A percentile compares a stretch with the other conserved stretches of the same genome.
Evolutionary conservation across 2,113 vertebrate genomes (phyloP).

Genomic region (Mus spicilegus): DNA sequence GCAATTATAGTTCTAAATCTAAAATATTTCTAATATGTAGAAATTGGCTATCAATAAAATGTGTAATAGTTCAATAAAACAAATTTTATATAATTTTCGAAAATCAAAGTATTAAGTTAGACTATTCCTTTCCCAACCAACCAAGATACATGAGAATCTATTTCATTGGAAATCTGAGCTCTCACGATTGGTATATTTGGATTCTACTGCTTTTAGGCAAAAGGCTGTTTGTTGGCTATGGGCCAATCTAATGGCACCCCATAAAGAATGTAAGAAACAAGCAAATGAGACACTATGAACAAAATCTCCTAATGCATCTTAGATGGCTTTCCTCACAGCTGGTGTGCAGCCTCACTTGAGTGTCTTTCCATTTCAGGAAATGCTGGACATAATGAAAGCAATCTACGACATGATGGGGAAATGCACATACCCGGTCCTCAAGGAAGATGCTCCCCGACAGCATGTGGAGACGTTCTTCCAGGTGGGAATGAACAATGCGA

Average conservation of each 20-base stretch:
- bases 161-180: slow-evolving; percentile 1
- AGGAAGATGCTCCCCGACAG: slow-evolving; percentile 96
- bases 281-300: background rate
- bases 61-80: background rate
- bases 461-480: slow-evolving; percentile 98
- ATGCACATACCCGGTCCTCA: slow-evolving; percentile 96
- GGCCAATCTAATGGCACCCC: background rate
- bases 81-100: background rate
- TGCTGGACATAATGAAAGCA: slow-evolving; percentile 99
- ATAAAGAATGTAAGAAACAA: background rate
- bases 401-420: slow-evolving; percentile 99
- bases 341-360: background rate
- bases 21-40: background rate
- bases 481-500: slow-evolving; percentile 83
- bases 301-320: background rate
- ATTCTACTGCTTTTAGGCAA: background rate
- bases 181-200: background rate
- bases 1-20: background rate
- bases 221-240: background rate
- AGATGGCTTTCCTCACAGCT: background rate
- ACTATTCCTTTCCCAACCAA: background rate
- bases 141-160: background rate
- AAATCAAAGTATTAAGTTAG: background rate
- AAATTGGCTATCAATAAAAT: background rate
- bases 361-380: slow-evolving; percentile 89